Conservation (phyloP, 2,113 vertebrate species). For the Pygoscelis antarcticus region DNA sequence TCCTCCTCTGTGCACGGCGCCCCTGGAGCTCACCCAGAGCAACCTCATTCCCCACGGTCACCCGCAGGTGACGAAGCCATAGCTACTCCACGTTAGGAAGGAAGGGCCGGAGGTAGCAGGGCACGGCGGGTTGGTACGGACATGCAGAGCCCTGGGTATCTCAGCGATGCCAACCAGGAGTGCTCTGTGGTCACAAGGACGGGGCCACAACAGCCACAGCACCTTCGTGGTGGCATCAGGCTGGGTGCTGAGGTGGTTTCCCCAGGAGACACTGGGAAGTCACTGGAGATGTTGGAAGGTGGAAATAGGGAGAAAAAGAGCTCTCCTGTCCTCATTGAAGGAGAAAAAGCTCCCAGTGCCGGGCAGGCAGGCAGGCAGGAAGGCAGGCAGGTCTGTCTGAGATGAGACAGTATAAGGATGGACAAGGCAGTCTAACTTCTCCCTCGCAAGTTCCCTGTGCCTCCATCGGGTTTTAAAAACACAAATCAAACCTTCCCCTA, state of each 20-base stretch:
- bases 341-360: neutral
- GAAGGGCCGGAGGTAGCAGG: neutral
- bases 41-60: fast-evolving
- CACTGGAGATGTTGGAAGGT: neutral
- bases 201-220: fast-evolving
- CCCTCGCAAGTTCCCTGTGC: neutral
- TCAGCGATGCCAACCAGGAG: neutral
- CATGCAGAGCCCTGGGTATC: fast-evolving
- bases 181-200: neutral
- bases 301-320: neutral
- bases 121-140: fast-evolving
- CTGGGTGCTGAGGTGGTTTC: neutral
- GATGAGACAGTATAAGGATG: neutral
- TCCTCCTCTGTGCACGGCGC: neutral
- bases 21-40: neutral
- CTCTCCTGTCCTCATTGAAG: fast-evolving
- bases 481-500: conserved; percentile 34
- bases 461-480: conserved; percentile 33
- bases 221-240: neutral
- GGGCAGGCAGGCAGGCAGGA: neutral
- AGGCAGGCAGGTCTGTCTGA: neutral
- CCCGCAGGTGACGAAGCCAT: fast-evolving
- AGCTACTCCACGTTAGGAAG: fast-evolving
- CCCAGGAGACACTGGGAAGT: neutral
- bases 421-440: neutral